These are phyloP conservation scores for Gallirallus australis DNA, from an alignment of 2,797 vertebrate genomes.

Conservation along the genomic window DNA sequence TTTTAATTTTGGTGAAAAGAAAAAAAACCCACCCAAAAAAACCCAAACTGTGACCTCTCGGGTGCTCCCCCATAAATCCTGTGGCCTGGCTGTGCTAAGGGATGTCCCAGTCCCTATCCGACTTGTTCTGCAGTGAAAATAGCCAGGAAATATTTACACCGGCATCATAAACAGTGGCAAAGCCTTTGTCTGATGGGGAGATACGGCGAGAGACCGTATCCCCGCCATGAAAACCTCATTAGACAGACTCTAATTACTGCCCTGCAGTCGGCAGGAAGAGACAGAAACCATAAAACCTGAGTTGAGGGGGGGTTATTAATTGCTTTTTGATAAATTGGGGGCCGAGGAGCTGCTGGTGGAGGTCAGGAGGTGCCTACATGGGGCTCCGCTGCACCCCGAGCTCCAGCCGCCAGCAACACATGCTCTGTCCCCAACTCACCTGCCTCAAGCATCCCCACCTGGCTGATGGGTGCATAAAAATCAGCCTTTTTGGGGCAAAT, in stretches of 20 bases:
- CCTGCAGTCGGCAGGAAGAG: neutral
- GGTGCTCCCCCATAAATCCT: slow-evolving; percentile 64
- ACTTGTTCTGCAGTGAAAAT: neutral
- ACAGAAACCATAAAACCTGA: neutral
- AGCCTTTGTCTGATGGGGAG: slow-evolving; percentile 31
- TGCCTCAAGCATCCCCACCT: fast-evolving
- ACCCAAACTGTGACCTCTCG: slow-evolving; percentile 27
- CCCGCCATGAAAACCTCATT: slow-evolving; percentile 16
- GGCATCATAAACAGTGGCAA: neutral
- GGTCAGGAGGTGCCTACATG: neutral
- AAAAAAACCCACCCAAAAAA: neutral
- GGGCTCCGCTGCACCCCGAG: neutral
- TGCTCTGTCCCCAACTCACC: fast-evolving
- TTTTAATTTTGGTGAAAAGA: slow-evolving; percentile 81
- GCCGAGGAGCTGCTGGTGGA: neutral
- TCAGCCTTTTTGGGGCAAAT: fast-evolving
- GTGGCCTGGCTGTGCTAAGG: fast-evolving
- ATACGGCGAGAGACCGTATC: fast-evolving
- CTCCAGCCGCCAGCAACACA: fast-evolving
- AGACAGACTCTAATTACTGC: slow-evolving; percentile 54
- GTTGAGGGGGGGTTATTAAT: neutral
- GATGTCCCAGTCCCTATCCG: neutral
- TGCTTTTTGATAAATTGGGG: slow-evolving; percentile 50
- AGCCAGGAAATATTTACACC: neutral
- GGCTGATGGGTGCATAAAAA: neutral